phyloP scores from a whole-genome alignment of 2,113 vertebrate genomes.

The Archilochus colubris region DNA sequence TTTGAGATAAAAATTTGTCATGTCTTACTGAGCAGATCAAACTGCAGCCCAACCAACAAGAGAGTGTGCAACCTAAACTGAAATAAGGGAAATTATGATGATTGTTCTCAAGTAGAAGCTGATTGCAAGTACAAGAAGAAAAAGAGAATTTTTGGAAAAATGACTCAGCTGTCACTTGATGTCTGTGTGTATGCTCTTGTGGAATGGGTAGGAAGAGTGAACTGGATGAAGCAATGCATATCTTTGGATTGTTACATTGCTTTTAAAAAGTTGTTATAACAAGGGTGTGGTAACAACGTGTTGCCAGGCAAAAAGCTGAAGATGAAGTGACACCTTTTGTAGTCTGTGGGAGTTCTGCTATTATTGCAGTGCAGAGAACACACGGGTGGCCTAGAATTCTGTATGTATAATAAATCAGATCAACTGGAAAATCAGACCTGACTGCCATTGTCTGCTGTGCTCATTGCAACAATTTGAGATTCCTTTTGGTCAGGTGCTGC shows the following conservation, averaged over 20 bases:
- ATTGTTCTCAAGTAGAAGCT: neutral
- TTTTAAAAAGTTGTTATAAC: neutral
- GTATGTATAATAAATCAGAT: neutral
- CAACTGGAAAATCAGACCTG: neutral
- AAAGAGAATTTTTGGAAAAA: neutral
- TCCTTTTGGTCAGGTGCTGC: neutral
- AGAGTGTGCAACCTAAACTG: neutral
- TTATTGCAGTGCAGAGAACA: neutral
- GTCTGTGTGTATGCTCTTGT: neutral
- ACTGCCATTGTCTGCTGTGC: neutral
- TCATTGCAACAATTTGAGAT: neutral
- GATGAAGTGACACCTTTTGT: neutral
- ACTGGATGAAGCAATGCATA: neutral
- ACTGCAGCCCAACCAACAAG: neutral
- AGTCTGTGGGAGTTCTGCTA: neutral
- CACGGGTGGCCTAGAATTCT: neutral
- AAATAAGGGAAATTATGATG: neutral
- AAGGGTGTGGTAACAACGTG: neutral
- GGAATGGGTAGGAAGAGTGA: neutral
- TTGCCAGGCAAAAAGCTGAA: neutral
- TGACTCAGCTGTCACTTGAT: neutral
- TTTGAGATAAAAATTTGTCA: neutral
- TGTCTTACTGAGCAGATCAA: neutral
- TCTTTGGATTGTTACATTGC: neutral
- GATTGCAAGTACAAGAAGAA: neutral